A percentile compares a stretch with the other conserved stretches of the same genome.
Conservation (phyloP, 1,140 invertebrate genomes). For the Anastrepha obliqua region DNA sequence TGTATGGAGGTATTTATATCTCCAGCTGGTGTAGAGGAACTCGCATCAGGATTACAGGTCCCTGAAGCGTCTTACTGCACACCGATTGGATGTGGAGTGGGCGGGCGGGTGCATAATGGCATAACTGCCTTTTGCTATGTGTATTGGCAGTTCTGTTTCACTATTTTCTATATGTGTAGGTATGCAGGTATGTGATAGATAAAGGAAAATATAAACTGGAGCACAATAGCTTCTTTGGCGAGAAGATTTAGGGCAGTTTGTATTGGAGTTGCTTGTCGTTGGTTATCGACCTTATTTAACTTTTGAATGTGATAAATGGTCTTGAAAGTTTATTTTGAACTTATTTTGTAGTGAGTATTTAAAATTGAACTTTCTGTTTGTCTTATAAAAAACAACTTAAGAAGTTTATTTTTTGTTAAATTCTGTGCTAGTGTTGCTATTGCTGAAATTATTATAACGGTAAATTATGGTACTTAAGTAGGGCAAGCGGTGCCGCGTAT, state of each 20-base stretch:
- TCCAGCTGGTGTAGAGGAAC: neutral
- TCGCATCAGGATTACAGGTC: slow-evolving; percentile 10
- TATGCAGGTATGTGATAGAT: neutral
- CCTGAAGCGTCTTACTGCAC: neutral
- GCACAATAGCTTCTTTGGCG: slow-evolving; percentile 1
- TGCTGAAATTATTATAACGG: too few relatives aligned
- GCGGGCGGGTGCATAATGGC: neutral
- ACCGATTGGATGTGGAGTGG: neutral
- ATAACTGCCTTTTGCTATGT: neutral
- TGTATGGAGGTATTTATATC: neutral
- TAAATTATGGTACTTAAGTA: too few relatives aligned
- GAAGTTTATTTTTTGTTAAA: too few relatives aligned
- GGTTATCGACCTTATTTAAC: slow-evolving; percentile 47
- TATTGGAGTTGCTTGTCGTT: slow-evolving; percentile 32
- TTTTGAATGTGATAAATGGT: slow-evolving; percentile 47
- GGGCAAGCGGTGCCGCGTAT: too few relatives aligned
- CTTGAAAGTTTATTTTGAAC: slow-evolving; percentile 3
- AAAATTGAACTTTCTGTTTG: neutral
- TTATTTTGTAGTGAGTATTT: neutral
- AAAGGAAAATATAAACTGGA: slow-evolving; percentile 41
- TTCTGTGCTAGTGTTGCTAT: too few relatives aligned
- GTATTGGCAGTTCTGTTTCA: slow-evolving; percentile 14
- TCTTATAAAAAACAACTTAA: too few relatives aligned
- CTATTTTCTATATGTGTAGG: neutral
- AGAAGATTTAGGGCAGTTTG: slow-evolving; percentile 31